Evolutionary conservation across 2,888 invertebrate species (phyloP), one percentile per base, ranked within the genome.

Genomic region (Cylindroiulus punctatus): DNA sequence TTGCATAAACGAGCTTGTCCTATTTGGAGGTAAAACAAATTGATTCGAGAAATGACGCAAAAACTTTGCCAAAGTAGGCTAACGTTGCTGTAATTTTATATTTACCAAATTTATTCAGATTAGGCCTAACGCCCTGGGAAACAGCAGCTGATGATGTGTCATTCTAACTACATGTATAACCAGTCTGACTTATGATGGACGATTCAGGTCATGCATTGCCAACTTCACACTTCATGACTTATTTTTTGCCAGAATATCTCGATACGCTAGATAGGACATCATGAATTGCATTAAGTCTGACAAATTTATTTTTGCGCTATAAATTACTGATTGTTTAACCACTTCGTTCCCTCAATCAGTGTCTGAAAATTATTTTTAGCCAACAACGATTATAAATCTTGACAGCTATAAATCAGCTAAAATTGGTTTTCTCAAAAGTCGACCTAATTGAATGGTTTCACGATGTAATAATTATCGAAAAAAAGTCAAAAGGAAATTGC

Each of bases 1-100:
- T 65, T 65, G 65, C 65, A 65, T 65, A 65, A 65, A 65, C 65
- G 5, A 65, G 26, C 19, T 52, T 65, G 65, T 65, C 65, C 65
- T 65, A 65, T 65, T 65, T 65, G 0, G 26, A 4, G 7, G 2
- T 47, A 47, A 52, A 52, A 52, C 52, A 52, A 52, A 52, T 52
- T 65, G 65, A 65, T 52, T 52, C n/a, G 12, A n/a, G 5, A 52
- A 19, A 52, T 19, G n/a, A 19, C 3, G 17, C 14, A 52, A 52
- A n/a, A 52, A 52, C 7, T 10, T 1, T 0, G 17, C 5, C 19
- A 65, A 65, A 65, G 65, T 65, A 65, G 65, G 65, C 65, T 65
- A 65, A 65, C 65, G 65, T 0, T 7, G 36, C 26, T 22, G 26
- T 7, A 1, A 65, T 22, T 65, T 65, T 26, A 65, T 10, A 26